These are phyloP conservation scores for Drosophila kikkawai DNA, from an alignment of 1,140 invertebrate genomes.

Conservation along the genomic window DNA sequence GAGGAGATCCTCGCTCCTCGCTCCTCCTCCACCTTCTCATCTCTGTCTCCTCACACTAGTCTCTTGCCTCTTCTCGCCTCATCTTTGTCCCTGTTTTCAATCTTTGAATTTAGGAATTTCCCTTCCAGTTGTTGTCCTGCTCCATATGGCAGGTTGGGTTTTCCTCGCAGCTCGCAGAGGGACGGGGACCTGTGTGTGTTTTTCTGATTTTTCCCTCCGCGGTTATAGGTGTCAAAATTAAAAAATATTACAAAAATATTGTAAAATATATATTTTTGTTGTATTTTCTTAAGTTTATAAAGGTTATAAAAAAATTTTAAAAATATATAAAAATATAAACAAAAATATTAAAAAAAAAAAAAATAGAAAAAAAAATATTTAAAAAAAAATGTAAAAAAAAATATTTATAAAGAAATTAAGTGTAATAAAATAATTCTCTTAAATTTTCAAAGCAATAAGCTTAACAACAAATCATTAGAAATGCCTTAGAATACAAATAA, in stretches of 20 bases:
- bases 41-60: not conserved
- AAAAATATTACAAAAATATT: not conserved
- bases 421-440: too few relatives aligned
- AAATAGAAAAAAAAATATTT: too few relatives aligned
- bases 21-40: not conserved
- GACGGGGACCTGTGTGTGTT: not conserved
- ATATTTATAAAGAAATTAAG: too few relatives aligned
- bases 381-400: too few relatives aligned
- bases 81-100: conserved; percentile 15
- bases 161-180: not conserved
- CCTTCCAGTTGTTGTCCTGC: conserved; percentile 11
- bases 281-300: too few relatives aligned
- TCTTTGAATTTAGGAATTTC: conserved; percentile 11
- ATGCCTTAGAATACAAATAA: too few relatives aligned
- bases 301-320: too few relatives aligned
- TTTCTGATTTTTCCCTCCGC: not conserved
- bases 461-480: too few relatives aligned
- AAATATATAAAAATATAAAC: too few relatives aligned
- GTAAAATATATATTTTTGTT: too few relatives aligned
- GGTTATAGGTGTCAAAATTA: not conserved
- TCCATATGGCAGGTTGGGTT: conserved; percentile 48
- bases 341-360: too few relatives aligned
- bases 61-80: not conserved
- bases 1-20: not conserved
- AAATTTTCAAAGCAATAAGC: too few relatives aligned